Percentiles rank a stretch among this genome's conserved stretches.
phyloP scores from a whole-genome alignment of 2,888 invertebrate genomes.

The Cataglyphis rosenhaueri region DNA sequence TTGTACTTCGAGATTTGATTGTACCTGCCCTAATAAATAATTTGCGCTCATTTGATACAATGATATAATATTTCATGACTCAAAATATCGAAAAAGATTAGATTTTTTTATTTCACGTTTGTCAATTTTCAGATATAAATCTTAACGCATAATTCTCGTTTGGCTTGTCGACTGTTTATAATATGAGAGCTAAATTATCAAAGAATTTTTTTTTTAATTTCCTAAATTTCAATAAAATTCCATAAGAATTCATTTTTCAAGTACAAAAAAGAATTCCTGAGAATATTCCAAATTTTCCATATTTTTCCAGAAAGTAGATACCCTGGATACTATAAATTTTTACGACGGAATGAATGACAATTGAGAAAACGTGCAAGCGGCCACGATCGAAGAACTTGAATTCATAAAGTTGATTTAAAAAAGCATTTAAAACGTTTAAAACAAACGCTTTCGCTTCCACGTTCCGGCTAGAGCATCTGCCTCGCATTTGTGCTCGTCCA shows the following conservation, averaged over 20 bases:
- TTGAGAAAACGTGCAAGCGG: not conserved
- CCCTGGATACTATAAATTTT: not conserved
- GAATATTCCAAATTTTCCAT: no score
- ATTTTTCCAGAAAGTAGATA: no score
- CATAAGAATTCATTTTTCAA: no score
- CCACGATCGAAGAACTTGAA: not conserved
- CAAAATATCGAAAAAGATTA: not conserved
- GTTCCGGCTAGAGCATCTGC: conserved; percentile 25
- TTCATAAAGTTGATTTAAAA: conserved; percentile 3
- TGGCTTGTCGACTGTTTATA: no score
- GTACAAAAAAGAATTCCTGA: no score
- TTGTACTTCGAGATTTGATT: conserved; percentile 2
- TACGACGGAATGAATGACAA: not conserved
- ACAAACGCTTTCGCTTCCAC: conserved; percentile 16
- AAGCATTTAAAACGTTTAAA: not conserved
- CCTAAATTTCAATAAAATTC: no score
- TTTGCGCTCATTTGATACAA: not conserved
- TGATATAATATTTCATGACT: not conserved
- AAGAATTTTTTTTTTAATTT: no score
- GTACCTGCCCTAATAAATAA: not conserved
- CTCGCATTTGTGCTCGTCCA: conserved; percentile 24
- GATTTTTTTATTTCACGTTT: not conserved
- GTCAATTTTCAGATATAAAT: not conserved
- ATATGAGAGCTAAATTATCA: no score
- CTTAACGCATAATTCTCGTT: no score